Evolutionary conservation across 23 tunicate species (phyloP).

Genomic region (Ascidia mentula): DNA sequence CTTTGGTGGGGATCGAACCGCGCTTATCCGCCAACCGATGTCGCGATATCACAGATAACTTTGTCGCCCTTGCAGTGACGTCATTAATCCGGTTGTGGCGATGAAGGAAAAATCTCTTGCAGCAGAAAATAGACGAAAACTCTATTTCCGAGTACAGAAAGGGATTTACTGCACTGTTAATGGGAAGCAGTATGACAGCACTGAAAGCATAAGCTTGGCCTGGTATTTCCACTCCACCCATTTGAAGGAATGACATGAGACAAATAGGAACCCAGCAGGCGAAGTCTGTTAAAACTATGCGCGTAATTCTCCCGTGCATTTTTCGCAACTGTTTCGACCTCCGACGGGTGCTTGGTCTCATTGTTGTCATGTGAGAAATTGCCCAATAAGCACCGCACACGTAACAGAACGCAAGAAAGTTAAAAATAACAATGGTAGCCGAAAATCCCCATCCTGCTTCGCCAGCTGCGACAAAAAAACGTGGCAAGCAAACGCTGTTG

Average conservation of each 20-base stretch:
- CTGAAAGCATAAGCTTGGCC: conserved; percentile 55
- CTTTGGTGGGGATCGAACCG: neutral
- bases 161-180: conserved; percentile 82
- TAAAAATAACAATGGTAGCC: conserved; percentile 53
- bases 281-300: conserved; percentile 66
- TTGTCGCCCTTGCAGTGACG: neutral
- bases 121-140: neutral
- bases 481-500: conserved; percentile 81
- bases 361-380: conserved; percentile 23
- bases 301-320: conserved; percentile 51
- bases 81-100: neutral
- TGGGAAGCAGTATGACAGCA: conserved; percentile 73
- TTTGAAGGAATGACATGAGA: conserved; percentile 53
- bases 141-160: conserved; percentile 60
- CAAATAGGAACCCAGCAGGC: conserved; percentile 84
- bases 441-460: conserved; percentile 86
- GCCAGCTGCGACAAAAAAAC: conserved; percentile 56
- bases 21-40: neutral
- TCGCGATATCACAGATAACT: neutral
- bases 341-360: neutral
- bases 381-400: conserved; percentile 54
- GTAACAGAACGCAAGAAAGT: conserved; percentile 69
- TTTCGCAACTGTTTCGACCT: conserved; percentile 30
- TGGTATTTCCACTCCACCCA: conserved; percentile 32
- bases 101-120: neutral